Percentiles rank a stretch among this genome's conserved stretches.
These are phyloP conservation scores for Clinocottus analis DNA, from an alignment of 2,113 vertebrate genomes.

Conservation along the genomic window DNA sequence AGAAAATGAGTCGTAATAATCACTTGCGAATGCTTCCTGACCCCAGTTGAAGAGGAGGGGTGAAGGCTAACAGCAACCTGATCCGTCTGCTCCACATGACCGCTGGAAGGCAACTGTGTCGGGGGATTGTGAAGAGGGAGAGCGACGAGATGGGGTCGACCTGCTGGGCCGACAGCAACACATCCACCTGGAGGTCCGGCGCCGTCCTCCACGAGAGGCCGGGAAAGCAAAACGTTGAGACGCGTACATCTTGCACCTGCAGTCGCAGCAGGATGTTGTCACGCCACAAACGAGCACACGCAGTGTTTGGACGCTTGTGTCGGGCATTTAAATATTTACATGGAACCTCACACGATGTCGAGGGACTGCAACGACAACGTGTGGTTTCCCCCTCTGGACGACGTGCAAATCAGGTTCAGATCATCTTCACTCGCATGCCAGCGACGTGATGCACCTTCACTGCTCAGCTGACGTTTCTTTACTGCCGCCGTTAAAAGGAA, in stretches of 20 bases:
- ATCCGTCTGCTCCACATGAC: constrained; percentile 26
- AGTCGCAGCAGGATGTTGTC: background rate
- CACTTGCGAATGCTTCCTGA: constrained; percentile 11
- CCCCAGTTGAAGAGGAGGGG: background rate
- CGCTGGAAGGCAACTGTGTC: constrained; percentile 19
- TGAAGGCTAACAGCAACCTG: constrained; percentile 7
- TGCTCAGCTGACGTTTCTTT: background rate
- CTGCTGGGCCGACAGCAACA: constrained; percentile 20
- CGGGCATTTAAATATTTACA: background rate
- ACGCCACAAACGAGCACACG: background rate
- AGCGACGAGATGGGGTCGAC: background rate
- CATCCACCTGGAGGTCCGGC: constrained; percentile 23
- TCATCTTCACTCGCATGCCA: too few relatives aligned
- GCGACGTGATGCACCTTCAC: background rate
- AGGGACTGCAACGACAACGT: too few relatives aligned
- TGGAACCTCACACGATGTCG: background rate
- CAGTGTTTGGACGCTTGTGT: background rate
- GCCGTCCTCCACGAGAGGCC: background rate
- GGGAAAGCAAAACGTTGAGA: constrained; percentile 26
- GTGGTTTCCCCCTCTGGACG: too few relatives aligned
- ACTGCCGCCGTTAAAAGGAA: background rate
- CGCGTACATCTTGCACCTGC: constrained; percentile 15
- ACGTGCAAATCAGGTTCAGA: too few relatives aligned
- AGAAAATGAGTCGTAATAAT: background rate
- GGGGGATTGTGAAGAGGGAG: constrained; percentile 22